Conservation (phyloP, 2,113 vertebrate genomes). For the Hydrolagus affinis region DNA sequence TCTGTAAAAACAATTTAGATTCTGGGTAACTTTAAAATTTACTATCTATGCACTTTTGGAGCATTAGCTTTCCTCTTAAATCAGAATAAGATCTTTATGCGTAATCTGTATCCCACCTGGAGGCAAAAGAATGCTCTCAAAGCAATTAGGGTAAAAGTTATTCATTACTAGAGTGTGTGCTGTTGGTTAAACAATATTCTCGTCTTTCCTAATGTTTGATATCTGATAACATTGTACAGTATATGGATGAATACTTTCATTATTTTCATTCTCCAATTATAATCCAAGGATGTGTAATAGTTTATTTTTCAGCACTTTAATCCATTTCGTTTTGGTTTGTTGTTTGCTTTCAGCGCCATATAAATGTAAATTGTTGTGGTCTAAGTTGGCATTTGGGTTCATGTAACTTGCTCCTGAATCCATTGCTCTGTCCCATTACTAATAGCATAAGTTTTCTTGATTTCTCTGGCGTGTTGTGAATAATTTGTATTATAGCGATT, state of each 20-base stretch:
- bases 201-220: no score
- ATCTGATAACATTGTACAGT: no score
- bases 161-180: no score
- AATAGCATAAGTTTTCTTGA: not conserved
- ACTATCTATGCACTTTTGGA: no score
- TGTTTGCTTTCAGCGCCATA: not conserved
- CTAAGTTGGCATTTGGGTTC: slow-evolving; percentile 21
- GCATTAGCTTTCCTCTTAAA: no score
- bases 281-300: not conserved
- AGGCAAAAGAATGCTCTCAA: no score
- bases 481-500: no score
- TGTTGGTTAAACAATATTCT: no score
- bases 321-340: slow-evolving; percentile 23
- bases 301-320: slow-evolving; percentile 15
- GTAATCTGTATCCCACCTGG: no score
- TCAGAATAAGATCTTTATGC: no score
- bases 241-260: no score
- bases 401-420: slow-evolving; percentile 20
- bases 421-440: not conserved
- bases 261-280: not conserved
- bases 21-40: not conserved
- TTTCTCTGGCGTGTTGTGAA: not conserved
- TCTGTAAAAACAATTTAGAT: not conserved
- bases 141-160: no score
- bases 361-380: not conserved